Evolutionary conservation across 2,888 invertebrate species (phyloP).

Genomic region (Drosophila prostipennis): DNA sequence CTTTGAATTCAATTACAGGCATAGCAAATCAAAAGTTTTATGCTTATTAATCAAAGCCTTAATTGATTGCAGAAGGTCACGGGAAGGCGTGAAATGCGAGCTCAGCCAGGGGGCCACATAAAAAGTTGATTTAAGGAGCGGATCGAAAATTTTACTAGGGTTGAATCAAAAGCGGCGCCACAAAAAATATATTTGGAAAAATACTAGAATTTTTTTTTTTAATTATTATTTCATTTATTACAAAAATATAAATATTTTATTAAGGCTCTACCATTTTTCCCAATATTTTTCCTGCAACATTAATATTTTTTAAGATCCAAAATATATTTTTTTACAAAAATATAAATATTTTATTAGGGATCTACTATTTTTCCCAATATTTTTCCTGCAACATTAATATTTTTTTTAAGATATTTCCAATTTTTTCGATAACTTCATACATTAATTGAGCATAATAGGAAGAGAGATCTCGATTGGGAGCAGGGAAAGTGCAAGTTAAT

Average conservation of each 20-base stretch:
- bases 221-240: too few relatives aligned
- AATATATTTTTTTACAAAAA: too few relatives aligned
- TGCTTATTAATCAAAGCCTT: conserved; percentile 70
- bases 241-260: too few relatives aligned
- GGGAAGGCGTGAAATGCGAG: conserved; percentile 31
- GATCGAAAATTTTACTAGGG: background rate
- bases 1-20: conserved; percentile 56
- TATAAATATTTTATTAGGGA: too few relatives aligned
- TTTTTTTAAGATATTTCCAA: background rate
- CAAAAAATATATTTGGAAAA: background rate
- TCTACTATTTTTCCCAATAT: background rate
- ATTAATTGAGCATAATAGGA: background rate
- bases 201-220: too few relatives aligned
- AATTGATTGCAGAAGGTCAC: conserved; percentile 70
- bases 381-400: background rate
- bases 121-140: background rate
- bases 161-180: background rate
- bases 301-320: too few relatives aligned
- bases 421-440: background rate
- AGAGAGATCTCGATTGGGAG: conserved; percentile 8
- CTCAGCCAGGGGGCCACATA: conserved; percentile 6
- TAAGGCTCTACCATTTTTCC: background rate
- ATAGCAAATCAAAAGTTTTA: conserved; percentile 52
- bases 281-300: background rate
- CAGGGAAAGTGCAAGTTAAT: conserved; percentile 68